Evolutionary conservation across 2,888 invertebrate genomes (phyloP), one percentile per base, ranked within the genome.

Genomic region (Tachina grossa): DNA sequence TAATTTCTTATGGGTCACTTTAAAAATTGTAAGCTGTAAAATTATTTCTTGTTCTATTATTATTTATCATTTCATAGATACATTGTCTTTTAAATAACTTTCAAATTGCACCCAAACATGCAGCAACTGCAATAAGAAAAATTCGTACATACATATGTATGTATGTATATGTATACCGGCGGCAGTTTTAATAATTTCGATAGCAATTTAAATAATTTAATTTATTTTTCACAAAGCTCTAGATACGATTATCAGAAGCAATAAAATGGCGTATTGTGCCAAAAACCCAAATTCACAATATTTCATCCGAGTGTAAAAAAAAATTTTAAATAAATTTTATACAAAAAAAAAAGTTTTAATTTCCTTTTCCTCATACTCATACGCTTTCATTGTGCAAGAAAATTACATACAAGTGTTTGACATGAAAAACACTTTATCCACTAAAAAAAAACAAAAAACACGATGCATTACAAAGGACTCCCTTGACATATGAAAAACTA

Each of bases 371-470:
- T 16, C 69, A 39, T 43, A 22, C 43, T 43, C 43, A 65, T 14
- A 14, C 9, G 22, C 3, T 65, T 65, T 2, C 39, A 63, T 55
- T 16, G 49, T 72, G 13, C 16, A 75, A 61, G 51, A 68, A 55
- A 68, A 61, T 57, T 66, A 43, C 22, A 76, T 39, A 51, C 61
- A 72, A 71, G 71, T 81, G 66, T 72, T 68, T 77, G 68, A 79
- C 61, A 69, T 49, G n/a, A 79, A 72, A 76, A 84, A 78, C 81
- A 63, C 63, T 75, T 75, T 69, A 55, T 72, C 41, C 61, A 74
- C 47, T 57, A 61, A 74, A 79, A 74, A 79, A 75, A 16, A 53
- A 55, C 65, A 74, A 81, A 31, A 51, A 66, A 68, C 45, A 74
- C 51, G 39, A 22, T 19, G 43, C 51, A 51, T 61, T 63, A 63